Evolutionary conservation across 2,888 invertebrate genomes (phyloP), one percentile per base, ranked within the genome.

Genomic region (Pseudococcus viburni): DNA sequence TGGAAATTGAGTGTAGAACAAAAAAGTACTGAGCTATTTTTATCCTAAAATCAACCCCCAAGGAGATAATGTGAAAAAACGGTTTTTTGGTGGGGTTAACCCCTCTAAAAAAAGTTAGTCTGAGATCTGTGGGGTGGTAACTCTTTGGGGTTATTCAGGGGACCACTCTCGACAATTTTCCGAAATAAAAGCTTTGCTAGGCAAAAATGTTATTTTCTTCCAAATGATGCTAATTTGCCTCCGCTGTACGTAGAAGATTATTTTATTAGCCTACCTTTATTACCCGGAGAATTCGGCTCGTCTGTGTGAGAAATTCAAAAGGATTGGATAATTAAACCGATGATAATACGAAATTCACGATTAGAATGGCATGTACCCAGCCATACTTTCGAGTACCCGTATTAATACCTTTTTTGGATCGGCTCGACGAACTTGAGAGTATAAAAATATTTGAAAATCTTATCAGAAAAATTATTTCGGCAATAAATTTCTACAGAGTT

Each of bases 361-460:
- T 64, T 64, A 64, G 0, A 22, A 64, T 64, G 22, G 19, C 64
- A n/a, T 6, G 19, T 9, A 42, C 42, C 42, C 26, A 3, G 26
- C 26, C 17, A 15, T 55, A n/a, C 64, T 64, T 64, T 64, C 64
- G 22, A 64, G 8, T 64, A 64, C 22, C 1, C 9, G 64, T 22
- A 22, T 64, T 64, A 2, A 64, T 64, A 22, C 64, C 64, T 64
- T 64, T 64, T 64, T 64, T 64, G 12, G 64, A 64, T 15, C 64
- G 7, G n/a, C n/a, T 59, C 19, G 26, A 33, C 0, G 59, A 8
- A 9, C 22, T 64, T 0, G 0, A 2, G 55, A 5, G 5, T 55
- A 55, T 17, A 15, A 55, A 55, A 55, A 55, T 59, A 22, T 19
- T 42, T 19, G 22, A 64, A 64, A 11, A 22, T 64, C 64, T 22